These are phyloP conservation scores for Corythornis cristatus DNA, from an alignment of 2,113 vertebrate species.

Conservation along the genomic window DNA sequence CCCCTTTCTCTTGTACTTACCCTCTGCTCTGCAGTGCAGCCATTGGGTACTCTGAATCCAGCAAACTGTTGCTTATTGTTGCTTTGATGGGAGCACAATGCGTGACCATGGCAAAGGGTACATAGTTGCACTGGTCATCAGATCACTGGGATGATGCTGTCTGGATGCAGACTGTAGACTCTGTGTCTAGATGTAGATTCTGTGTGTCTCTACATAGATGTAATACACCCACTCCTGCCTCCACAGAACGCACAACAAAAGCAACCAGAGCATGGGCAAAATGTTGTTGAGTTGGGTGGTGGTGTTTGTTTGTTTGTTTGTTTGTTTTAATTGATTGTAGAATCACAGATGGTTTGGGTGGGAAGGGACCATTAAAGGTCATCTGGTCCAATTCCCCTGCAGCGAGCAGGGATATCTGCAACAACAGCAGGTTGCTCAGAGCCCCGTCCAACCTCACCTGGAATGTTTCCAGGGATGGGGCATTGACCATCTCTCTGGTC, in stretches of 20 bases:
- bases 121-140: fast-evolving
- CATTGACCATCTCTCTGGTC: not conserved
- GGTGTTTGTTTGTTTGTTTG: not conserved
- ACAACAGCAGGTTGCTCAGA: not conserved
- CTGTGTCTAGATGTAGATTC: not conserved
- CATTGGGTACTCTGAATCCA: not conserved
- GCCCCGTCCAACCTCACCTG: not conserved
- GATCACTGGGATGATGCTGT: not conserved
- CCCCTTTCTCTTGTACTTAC: not conserved
- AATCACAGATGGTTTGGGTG: not conserved
- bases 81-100: not conserved
- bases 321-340: not conserved
- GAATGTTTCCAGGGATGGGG: not conserved
- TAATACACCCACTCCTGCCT: not conserved
- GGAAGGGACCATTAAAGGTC: not conserved
- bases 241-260: not conserved
- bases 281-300: not conserved
- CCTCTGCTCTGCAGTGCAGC: not conserved
- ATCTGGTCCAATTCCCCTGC: not conserved
- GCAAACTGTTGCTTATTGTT: not conserved
- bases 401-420: not conserved
- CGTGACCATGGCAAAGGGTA: not conserved
- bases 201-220: too few relatives aligned
- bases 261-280: not conserved
- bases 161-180: not conserved